Evolutionary conservation across 1,140 invertebrate genomes (phyloP).

Genomic region (Agrilus planipennis): DNA sequence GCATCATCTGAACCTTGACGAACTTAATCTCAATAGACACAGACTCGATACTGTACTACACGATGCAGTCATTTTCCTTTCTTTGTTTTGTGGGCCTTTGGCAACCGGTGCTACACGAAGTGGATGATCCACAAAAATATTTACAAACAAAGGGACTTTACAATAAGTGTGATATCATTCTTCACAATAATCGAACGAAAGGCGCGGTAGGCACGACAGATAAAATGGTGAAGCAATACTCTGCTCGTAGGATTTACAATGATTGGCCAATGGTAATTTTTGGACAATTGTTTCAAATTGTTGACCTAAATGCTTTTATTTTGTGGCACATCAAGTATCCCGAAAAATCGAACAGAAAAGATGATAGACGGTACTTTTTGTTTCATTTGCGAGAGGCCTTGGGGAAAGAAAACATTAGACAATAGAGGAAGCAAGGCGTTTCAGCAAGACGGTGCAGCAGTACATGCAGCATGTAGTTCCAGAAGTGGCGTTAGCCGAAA

Average conservation of each 20-base stretch:
- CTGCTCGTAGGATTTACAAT: slow-evolving; percentile 18
- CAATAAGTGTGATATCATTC: slow-evolving; percentile 13
- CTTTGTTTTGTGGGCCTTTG: slow-evolving; percentile 11
- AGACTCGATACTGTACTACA: too few species aligned
- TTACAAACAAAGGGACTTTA: slow-evolving; percentile 6
- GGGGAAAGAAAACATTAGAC: too few species aligned
- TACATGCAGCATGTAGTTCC: too few species aligned
- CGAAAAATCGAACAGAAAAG: too few species aligned
- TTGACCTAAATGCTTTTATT: slow-evolving; percentile 11
- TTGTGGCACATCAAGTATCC: slow-evolving; percentile 10
- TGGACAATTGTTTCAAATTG: slow-evolving; percentile 19
- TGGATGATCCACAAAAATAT: slow-evolving; percentile 13
- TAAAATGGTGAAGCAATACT: slow-evolving; percentile 10
- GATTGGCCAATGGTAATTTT: slow-evolving; percentile 22
- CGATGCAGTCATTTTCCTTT: slow-evolving; percentile 17
- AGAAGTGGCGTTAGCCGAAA: too few species aligned
- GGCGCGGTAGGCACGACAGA: slow-evolving; percentile 16
- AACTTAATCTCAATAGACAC: too few species aligned
- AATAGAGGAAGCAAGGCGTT: too few species aligned
- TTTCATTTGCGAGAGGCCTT: too few species aligned
- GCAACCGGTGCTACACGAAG: slow-evolving; percentile 9
- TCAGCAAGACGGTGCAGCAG: too few species aligned
- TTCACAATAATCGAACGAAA: slow-evolving; percentile 18
- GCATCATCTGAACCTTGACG: too few species aligned
- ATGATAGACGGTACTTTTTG: too few species aligned